Percentiles rank a stretch among this genome's conserved stretches.
phyloP scores from a whole-genome alignment of 92 coral and sea anemone genomes.

The Umimayanthus chanpuru region DNA sequence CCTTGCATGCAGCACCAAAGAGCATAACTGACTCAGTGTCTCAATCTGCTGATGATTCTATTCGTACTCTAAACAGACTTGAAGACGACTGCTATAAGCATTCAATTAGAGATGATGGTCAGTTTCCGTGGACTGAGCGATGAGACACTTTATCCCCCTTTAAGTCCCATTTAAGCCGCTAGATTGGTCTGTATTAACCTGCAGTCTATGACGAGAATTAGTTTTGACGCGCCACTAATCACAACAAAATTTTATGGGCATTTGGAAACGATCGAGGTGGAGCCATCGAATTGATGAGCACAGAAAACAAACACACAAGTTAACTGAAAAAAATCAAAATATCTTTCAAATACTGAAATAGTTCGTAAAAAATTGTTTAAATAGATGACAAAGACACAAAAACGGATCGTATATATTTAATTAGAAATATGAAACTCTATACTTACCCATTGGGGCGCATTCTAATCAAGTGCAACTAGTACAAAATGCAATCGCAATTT shows the following conservation, averaged over 20 bases:
- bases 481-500: not conserved
- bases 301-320: not conserved
- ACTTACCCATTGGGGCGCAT: no score
- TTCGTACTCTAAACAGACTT: not conserved
- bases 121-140: not conserved
- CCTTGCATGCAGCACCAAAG: not conserved
- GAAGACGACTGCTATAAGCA: not conserved
- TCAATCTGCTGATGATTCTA: not conserved
- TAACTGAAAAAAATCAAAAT: not conserved
- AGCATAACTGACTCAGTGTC: not conserved
- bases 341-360: not conserved
- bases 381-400: not conserved
- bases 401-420: no score
- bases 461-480: no score
- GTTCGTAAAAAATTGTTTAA: not conserved
- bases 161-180: not conserved
- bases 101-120: not conserved
- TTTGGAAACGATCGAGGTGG: not conserved
- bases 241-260: not conserved
- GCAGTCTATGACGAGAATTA: conserved; percentile 2
- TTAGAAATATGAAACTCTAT: not conserved
- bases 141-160: not conserved
- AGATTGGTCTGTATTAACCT: conserved; percentile 3
- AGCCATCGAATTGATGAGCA: not conserved
- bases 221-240: conserved; percentile 2